These are phyloP conservation scores for Xyliphius kryptos DNA, from an alignment of 2,113 vertebrate species.

Conservation along the genomic window DNA sequence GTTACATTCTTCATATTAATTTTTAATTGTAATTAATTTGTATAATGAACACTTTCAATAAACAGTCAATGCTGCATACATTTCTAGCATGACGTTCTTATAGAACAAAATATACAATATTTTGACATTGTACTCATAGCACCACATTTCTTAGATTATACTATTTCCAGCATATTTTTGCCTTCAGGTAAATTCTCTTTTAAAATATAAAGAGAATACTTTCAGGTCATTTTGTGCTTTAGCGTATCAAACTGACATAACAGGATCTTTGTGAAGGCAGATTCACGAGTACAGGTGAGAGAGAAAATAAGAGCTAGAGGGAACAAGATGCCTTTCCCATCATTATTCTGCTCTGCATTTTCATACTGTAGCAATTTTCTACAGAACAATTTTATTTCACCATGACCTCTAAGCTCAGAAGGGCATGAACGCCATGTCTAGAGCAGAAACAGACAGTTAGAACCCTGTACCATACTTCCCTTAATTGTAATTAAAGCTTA, in stretches of 20 bases:
- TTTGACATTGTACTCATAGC: not conserved
- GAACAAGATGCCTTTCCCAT: not conserved
- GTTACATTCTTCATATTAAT: not conserved
- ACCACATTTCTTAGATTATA: no score
- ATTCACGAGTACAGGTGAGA: not conserved
- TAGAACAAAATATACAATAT: not conserved
- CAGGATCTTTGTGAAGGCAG: constrained; percentile 1
- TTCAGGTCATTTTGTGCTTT: constrained; percentile 10
- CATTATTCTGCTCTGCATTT: not conserved
- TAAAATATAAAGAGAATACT: not conserved
- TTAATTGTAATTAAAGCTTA: not conserved
- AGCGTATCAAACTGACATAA: constrained; percentile 12
- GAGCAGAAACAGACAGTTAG: not conserved
- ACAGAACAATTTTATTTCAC: not conserved
- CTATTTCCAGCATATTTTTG: not conserved
- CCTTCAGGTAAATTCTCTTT: not conserved
- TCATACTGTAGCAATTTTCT: constrained; percentile 1
- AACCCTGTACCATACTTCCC: not conserved
- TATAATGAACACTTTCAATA: not conserved
- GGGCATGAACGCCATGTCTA: not conserved
- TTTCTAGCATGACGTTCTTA: not conserved
- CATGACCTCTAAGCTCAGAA: not conserved
- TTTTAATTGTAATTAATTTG: no score
- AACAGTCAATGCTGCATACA: not conserved
- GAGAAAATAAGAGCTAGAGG: constrained; percentile 5